Base-by-base conservation (phyloP, 1,140 invertebrate species). In the Rhyacophila brunnea region DNA sequence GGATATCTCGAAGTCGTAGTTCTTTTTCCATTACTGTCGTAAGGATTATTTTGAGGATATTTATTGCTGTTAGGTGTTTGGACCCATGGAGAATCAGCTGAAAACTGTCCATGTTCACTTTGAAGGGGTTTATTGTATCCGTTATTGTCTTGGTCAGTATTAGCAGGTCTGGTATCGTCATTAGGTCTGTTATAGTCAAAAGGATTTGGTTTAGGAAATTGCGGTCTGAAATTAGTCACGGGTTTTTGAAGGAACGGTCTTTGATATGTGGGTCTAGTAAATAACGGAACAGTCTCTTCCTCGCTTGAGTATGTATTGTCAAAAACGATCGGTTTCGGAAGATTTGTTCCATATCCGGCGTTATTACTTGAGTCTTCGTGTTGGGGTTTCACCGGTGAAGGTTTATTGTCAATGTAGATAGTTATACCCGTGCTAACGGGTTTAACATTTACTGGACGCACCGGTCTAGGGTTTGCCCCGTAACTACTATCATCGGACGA, bases 81-180 rank as follows among this genome's bases (percentile, higher is more conserved):
- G 14, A 7, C 47, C 49, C 49, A 59, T 1, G 46, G 28, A 19
- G 43, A 17, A 35, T n/a, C 18, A 11, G 11, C 47, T 11, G 58
- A 55, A 53, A 64, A 58, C 18, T 65, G 63, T 58, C 63, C 57
- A 40, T 60, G 43, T 46, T 64, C 62, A 13, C 62, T 64, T 44
- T 57, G 57, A 13, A 64, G 42, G 36, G 62, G 57, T 34, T 46
- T 56, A 20, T 59, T 44, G 44, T 62, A 57, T 15, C 35, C 23
- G 34, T 60, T 44, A 14, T 47, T 28, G 17, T 45, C 35, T 44
- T 18, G 32, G 18, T 34, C 35, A 19, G 23, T 5, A 28, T 20
- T 48, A 35, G 48, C 20, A 20, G 18, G 17, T 44, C 46, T 44
- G 7, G 43, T 18, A 44, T 35, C 23, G 45, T 57, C 54, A 17